Evolutionary conservation across 2,113 vertebrate genomes (phyloP).

Genomic region (Microcebus ravelobensis): DNA sequence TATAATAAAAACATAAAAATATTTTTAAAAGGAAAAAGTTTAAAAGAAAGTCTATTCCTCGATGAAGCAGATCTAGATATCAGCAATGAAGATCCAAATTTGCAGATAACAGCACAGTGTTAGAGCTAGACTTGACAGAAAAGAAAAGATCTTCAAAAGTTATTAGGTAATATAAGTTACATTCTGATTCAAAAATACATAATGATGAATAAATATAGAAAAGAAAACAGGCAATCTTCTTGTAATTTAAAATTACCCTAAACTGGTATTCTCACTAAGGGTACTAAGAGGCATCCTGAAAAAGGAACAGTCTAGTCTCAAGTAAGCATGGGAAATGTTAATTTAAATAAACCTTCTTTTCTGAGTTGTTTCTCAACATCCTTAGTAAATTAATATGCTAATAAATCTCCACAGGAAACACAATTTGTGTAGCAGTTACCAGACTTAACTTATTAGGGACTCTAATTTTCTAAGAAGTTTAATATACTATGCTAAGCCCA

Average conservation of each 20-base stretch:
- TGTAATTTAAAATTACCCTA: neutral
- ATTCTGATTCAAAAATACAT: slow-evolving; percentile 8
- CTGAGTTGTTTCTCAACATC: neutral
- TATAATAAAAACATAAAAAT: slow-evolving; percentile 69
- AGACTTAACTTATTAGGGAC: slow-evolving; percentile 20
- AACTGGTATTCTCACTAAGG: neutral
- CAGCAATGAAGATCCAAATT: slow-evolving; percentile 95
- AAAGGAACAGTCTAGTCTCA: slow-evolving; percentile 30
- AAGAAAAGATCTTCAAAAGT: slow-evolving; percentile 67
- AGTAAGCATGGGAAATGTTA: neutral
- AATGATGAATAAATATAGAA: neutral
- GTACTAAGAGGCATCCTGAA: neutral
- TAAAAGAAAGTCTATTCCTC: slow-evolving; percentile 86
- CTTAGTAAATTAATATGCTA: neutral
- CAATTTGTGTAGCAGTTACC: neutral
- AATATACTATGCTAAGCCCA: slow-evolving; percentile 7
- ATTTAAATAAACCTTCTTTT: neutral
- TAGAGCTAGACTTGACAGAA: slow-evolving; percentile 86
- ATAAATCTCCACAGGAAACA: neutral
- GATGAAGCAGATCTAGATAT: slow-evolving; percentile 98
- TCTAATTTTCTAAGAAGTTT: slow-evolving; percentile 8
- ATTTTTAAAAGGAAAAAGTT: slow-evolving; percentile 68
- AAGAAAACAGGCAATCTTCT: neutral
- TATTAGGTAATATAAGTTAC: slow-evolving; percentile 50
- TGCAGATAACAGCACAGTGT: slow-evolving; percentile 86